phyloP scores from a whole-genome alignment of 2,113 vertebrate species.

The Mungos mungo region DNA sequence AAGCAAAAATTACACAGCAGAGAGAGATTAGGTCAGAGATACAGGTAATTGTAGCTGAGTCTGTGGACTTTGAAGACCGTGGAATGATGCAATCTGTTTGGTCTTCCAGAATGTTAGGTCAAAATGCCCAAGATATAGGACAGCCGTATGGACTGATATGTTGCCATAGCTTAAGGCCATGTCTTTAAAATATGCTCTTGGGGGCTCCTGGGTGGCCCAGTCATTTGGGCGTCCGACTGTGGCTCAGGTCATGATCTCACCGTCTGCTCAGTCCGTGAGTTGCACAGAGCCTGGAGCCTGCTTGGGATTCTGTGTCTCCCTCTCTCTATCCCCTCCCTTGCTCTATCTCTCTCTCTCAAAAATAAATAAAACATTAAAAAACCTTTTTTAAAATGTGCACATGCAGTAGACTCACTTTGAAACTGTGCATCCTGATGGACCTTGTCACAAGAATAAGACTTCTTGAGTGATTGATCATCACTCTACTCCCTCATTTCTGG shows the following conservation, averaged over 20 bases:
- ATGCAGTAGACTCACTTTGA: accelerated
- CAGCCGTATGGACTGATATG: too few relatives aligned
- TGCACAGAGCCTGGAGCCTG: too few relatives aligned
- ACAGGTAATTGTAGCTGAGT: not conserved
- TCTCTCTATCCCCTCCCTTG: too few relatives aligned
- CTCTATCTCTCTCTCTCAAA: too few relatives aligned
- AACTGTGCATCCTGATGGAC: not conserved
- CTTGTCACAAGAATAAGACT: not conserved
- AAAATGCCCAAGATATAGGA: not conserved
- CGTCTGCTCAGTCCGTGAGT: too few relatives aligned
- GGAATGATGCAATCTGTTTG: not conserved
- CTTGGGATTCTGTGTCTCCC: too few relatives aligned
- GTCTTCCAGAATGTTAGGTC: not conserved
- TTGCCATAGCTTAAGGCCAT: not conserved
- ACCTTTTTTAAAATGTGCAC: too few relatives aligned
- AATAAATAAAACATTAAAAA: too few relatives aligned
- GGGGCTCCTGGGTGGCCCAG: too few relatives aligned
- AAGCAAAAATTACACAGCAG: not conserved
- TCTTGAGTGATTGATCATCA: not conserved
- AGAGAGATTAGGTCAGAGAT: not conserved
- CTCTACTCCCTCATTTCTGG: not conserved
- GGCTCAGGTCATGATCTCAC: too few relatives aligned
- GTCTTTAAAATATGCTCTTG: not conserved
- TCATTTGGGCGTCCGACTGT: too few relatives aligned
- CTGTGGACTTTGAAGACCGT: not conserved